Conservation (phyloP, 1,140 invertebrate genomes). For the Colletes gigas region DNA sequence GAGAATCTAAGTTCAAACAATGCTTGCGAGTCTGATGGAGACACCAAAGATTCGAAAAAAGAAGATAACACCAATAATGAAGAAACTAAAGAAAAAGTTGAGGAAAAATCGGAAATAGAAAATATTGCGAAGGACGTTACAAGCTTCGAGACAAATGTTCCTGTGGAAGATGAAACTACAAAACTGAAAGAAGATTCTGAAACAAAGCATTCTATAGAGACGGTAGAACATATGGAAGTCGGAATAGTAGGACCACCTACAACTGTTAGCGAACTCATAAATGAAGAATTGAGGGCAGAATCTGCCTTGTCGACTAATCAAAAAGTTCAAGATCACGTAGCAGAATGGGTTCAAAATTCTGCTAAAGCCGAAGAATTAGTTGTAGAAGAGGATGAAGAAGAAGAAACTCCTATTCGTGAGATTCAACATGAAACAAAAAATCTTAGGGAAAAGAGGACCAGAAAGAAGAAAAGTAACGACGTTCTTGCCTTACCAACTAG, state of each 20-base stretch:
- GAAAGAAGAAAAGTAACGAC: conserved; percentile 38
- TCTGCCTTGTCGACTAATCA: conserved; percentile 70
- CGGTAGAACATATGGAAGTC: conserved; percentile 44
- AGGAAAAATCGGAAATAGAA: conserved; percentile 4
- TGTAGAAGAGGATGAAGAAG: conserved; percentile 24
- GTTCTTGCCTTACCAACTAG: conserved; percentile 49
- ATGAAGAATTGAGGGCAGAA: conserved; percentile 67
- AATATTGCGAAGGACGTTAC: neutral
- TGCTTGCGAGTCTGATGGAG: neutral
- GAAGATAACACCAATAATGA: neutral
- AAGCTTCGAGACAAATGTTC: neutral
- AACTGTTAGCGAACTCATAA: conserved; percentile 65
- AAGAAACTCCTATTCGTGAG: conserved; percentile 10
- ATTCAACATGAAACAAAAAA: conserved; percentile 1
- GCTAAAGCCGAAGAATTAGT: conserved; percentile 52
- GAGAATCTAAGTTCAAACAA: conserved; percentile 35
- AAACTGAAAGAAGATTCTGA: conserved; percentile 13
- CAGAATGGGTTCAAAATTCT: conserved; percentile 74
- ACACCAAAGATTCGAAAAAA: neutral
- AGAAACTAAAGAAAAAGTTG: neutral
- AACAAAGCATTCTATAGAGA: conserved; percentile 11
- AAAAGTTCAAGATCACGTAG: conserved; percentile 67
- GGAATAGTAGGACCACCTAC: conserved; percentile 72
- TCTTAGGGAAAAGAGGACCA: conserved; percentile 36
- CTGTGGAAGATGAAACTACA: conserved; percentile 3